Conservation (phyloP, 2,797 vertebrate species). For the Eulemur rubriventer region DNA sequence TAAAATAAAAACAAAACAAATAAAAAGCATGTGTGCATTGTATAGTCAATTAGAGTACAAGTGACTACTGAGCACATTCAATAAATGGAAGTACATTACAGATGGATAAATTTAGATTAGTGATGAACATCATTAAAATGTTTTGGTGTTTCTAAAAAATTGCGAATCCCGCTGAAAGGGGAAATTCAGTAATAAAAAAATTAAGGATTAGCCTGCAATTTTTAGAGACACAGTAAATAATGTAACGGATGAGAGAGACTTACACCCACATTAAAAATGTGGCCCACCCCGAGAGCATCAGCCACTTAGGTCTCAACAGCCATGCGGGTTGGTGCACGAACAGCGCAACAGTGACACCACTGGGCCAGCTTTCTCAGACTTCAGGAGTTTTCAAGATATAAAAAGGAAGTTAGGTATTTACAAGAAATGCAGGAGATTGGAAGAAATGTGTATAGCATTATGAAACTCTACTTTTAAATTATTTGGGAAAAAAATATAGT, state of each 20-base stretch:
- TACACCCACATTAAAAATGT: background rate
- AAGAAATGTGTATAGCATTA: background rate
- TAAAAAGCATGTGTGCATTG: background rate
- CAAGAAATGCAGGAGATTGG: background rate
- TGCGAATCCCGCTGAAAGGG: background rate
- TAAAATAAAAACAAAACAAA: background rate
- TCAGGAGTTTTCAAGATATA: background rate
- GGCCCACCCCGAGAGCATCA: background rate
- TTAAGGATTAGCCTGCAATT: background rate
- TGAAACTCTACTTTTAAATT: background rate
- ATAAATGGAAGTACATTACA: background rate
- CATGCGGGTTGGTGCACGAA: accelerated
- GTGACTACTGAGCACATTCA: background rate
- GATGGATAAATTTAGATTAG: background rate
- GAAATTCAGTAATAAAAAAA: background rate
- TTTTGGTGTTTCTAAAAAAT: background rate
- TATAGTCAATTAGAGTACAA: background rate
- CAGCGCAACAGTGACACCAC: slow-evolving; percentile 32
- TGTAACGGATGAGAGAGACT: background rate
- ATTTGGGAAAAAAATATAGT: accelerated
- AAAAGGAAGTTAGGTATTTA: background rate
- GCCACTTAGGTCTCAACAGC: accelerated
- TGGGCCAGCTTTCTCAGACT: background rate
- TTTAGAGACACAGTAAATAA: background rate
- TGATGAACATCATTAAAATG: background rate